Base-by-base conservation (phyloP, 2,888 invertebrate genomes). In the Acanthacorydalis orientalis region DNA sequence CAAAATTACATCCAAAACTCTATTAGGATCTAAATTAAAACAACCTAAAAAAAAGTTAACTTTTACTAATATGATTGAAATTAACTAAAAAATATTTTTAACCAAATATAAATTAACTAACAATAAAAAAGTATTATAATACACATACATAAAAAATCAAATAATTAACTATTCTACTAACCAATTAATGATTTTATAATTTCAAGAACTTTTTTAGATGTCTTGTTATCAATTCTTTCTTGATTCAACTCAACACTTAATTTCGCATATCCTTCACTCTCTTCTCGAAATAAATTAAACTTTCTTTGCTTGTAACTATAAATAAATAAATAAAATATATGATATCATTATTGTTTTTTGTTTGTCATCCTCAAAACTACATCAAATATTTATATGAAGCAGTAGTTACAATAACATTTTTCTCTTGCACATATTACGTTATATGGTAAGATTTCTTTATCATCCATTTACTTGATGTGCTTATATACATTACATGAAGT, bases 201-300 rank as follows among this genome's bases (percentile, higher is more conserved):
- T 71, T 92, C 86, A 59, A 95, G 72, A 54, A 86, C 74, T 53
- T 75, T 74, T 57, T 75, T 75, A 55, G 81, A 77, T 52, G 77
- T 76, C 47, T 74, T 73, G 53, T 74, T 70, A 37, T 54, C 64
- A 48, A 73, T 74, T 53, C 78, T 73, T 57, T 87, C 84, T 65
- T 90, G 89, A 72, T 89, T 90, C 50, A 98, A 69, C 71, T 96
- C 96, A 14, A 90, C 84, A 49, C 95, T 81, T 42, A 97, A 72
- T 66, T 99, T 99, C 2, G 97, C 87, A 70, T 93, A 99, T 7
- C 98, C 98, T 73, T 99, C 98, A 68, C 89, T 93, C 70, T 99
- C 98, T 70, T 99, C 98, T 47, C 98, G 78, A 61, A 97, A 86
- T 57, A 99, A 74, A 71, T 99, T 99, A 67, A 96, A 99, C 62